These are phyloP conservation scores for Protaetia brevitarsis DNA, from an alignment of 1,140 invertebrate genomes.

Conservation along the genomic window DNA sequence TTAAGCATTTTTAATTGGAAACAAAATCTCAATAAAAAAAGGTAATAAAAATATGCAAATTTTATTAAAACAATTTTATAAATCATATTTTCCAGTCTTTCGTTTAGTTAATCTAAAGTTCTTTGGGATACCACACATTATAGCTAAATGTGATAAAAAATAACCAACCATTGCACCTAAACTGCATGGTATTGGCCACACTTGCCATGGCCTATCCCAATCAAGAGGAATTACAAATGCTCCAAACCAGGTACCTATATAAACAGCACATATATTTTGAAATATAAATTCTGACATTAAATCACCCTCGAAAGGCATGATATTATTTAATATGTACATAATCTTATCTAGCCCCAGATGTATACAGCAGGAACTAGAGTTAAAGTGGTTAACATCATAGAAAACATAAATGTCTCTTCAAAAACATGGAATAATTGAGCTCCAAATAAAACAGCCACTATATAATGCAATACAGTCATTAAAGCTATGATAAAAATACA, in stretches of 20 bases:
- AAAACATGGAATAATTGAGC: slow-evolving; percentile 63
- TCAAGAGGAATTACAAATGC: slow-evolving; percentile 86
- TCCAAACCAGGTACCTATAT: slow-evolving; percentile 85
- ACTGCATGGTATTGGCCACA: slow-evolving; percentile 75
- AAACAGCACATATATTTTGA: slow-evolving; percentile 57
- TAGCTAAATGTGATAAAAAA: slow-evolving; percentile 35
- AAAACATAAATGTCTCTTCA: slow-evolving; percentile 71
- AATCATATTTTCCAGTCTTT: slow-evolving; percentile 25
- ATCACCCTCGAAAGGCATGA: slow-evolving; percentile 52
- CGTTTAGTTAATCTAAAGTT: slow-evolving; percentile 16
- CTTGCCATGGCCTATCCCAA: slow-evolving; percentile 89
- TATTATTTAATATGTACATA: slow-evolving; percentile 53
- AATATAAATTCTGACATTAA: slow-evolving; percentile 57
- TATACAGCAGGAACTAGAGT: slow-evolving; percentile 64
- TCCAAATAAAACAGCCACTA: slow-evolving; percentile 70
- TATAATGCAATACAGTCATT: slow-evolving; percentile 54
- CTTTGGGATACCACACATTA: slow-evolving; percentile 9
- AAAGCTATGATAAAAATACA: slow-evolving; percentile 45
- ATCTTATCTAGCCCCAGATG: slow-evolving; percentile 57
- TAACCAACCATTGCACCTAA: slow-evolving; percentile 68
- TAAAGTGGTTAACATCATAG: slow-evolving; percentile 62
- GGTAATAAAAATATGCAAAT: neutral
- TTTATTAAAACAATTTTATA: slow-evolving; percentile 1
- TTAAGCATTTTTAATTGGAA: too few relatives aligned
- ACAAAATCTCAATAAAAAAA: neutral